A percentile compares a stretch with the other conserved stretches of the same genome.
phyloP scores from a whole-genome alignment of 2,797 vertebrate species.

The Acipenser oxyrinchus region DNA sequence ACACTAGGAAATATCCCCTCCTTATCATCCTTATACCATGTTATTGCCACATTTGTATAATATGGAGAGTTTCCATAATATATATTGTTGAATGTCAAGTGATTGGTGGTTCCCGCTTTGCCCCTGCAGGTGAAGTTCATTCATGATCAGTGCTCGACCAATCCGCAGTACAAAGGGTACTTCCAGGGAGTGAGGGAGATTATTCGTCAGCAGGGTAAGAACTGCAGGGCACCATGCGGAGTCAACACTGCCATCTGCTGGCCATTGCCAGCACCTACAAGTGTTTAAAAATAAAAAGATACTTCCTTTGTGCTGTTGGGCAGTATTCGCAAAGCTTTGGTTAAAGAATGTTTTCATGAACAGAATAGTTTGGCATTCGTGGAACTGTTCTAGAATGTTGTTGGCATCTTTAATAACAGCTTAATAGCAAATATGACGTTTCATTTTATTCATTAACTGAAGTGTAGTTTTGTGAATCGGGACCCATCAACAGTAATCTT shows the following conservation, averaged over 20 bases:
- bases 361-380: no score
- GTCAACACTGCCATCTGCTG: slow-evolving; percentile 30
- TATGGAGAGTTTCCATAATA: neutral
- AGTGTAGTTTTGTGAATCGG: no score
- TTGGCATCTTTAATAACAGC: no score
- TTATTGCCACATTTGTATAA: no score
- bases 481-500: no score
- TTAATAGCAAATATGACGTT: no score
- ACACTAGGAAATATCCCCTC: neutral
- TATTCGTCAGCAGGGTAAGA: slow-evolving; percentile 74
- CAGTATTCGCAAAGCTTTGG: no score
- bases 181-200: slow-evolving; percentile 91
- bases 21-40: neutral
- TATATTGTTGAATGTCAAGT: neutral
- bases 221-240: neutral
- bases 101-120: neutral
- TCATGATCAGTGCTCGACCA: slow-evolving; percentile 85
- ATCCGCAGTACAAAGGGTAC: slow-evolving; percentile 86
- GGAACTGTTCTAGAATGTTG: no score
- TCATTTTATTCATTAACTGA: no score
- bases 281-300: no score
- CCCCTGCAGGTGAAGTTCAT: slow-evolving; percentile 87
- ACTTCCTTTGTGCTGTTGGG: no score
- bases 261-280: neutral
- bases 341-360: no score